Percentiles rank a stretch among this genome's conserved stretches.
These are phyloP conservation scores for Odontomachus brunneus DNA, from an alignment of 1,140 invertebrate genomes.

Conservation along the genomic window DNA sequence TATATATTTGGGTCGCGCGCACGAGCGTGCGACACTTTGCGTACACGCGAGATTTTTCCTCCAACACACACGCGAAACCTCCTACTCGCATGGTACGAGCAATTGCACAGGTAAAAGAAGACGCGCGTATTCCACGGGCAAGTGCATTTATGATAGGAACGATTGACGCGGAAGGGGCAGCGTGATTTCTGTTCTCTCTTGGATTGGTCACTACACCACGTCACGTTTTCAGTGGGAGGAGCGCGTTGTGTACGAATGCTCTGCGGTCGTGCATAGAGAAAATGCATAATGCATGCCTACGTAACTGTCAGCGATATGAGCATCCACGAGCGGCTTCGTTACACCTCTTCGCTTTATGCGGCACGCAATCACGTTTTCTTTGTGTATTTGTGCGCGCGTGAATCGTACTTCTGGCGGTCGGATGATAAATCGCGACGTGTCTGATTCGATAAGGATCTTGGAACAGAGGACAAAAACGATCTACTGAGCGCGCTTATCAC, in stretches of 20 bases:
- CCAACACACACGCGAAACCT: too few relatives aligned
- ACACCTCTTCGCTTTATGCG: slow-evolving; percentile 48
- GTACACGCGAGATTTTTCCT: too few relatives aligned
- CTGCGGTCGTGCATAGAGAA: slow-evolving; percentile 55
- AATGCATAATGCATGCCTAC: slow-evolving; percentile 76
- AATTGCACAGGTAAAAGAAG: too few relatives aligned
- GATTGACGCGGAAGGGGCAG: slow-evolving; percentile 62
- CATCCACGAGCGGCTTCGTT: slow-evolving; percentile 62
- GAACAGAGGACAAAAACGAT: slow-evolving; percentile 44
- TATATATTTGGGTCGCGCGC: too few relatives aligned
- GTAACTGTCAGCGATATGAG: slow-evolving; percentile 74
- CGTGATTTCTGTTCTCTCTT: slow-evolving; percentile 46
- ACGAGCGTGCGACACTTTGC: too few relatives aligned
- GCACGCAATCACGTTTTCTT: slow-evolving; percentile 52
- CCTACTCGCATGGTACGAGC: too few relatives aligned
- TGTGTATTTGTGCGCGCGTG: slow-evolving; percentile 28
- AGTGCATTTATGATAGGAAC: slow-evolving; percentile 43
- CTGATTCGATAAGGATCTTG: slow-evolving; percentile 66
- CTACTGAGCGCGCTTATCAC: slow-evolving; percentile 23
- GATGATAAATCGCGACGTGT: slow-evolving; percentile 66
- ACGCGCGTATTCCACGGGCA: slow-evolving; percentile 8
- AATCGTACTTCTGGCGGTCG: slow-evolving; percentile 58
- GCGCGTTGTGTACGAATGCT: slow-evolving; percentile 52
- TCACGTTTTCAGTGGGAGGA: slow-evolving; percentile 76
- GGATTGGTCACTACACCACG: slow-evolving; percentile 71